These are phyloP conservation scores for Dryobotodes eremita DNA, from an alignment of 2,888 invertebrate species.

Conservation along the genomic window DNA sequence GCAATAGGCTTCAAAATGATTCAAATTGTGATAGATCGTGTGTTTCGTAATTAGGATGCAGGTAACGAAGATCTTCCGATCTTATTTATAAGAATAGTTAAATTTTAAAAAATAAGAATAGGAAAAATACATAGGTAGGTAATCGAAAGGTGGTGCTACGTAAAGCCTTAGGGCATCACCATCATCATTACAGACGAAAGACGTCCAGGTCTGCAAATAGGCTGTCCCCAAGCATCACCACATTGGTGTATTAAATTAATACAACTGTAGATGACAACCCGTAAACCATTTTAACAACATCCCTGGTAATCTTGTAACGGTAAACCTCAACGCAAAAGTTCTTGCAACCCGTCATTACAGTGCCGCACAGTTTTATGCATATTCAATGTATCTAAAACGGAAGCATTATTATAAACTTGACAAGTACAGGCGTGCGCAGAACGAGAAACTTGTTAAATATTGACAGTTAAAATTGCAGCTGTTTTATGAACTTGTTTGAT, in stretches of 20 bases:
- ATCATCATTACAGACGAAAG: neutral
- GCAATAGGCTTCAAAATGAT: no score
- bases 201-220: neutral
- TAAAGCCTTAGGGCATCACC: neutral
- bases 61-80: neutral
- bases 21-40: no score
- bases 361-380: slow-evolving; percentile 65
- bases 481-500: slow-evolving; percentile 13
- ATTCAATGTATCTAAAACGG: slow-evolving; percentile 69
- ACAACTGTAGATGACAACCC: neutral
- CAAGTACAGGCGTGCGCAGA: slow-evolving; percentile 61
- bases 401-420: slow-evolving; percentile 66
- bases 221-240: no score
- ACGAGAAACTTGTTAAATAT: slow-evolving; percentile 24
- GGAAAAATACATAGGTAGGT: neutral
- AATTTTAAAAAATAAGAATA: neutral
- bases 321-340: slow-evolving; percentile 45
- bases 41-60: no score
- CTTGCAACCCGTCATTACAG: slow-evolving; percentile 65
- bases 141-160: neutral
- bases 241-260: neutral
- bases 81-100: neutral
- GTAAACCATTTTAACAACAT: slow-evolving; percentile 20
- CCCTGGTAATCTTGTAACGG: slow-evolving; percentile 47
- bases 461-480: slow-evolving; percentile 8